A percentile compares a stretch with the other conserved stretches of the same genome.
Conservation (phyloP, 2,113 vertebrate genomes). For the Datnioides undecimradiatus region DNA sequence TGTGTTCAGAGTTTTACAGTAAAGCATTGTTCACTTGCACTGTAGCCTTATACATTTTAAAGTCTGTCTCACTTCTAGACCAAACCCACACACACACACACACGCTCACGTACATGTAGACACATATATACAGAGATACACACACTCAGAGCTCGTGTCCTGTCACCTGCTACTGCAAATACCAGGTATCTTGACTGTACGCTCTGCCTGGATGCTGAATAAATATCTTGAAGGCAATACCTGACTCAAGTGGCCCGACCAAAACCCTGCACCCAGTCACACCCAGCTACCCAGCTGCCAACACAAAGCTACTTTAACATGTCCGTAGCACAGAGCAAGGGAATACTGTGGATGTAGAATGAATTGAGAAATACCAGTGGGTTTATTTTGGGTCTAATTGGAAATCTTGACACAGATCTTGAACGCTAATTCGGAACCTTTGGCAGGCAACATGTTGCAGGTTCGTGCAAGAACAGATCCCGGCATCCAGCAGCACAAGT, state of each 20-base stretch:
- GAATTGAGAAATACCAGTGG: not conserved
- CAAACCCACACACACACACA: not conserved
- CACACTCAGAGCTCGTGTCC: not conserved
- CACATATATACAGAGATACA: not conserved
- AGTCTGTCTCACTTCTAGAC: not conserved
- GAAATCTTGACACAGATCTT: slow-evolving; percentile 19
- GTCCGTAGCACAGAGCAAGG: not conserved
- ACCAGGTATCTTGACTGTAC: not conserved
- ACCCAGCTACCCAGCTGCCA: not conserved
- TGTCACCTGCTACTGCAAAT: not conserved
- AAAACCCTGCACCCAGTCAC: not conserved
- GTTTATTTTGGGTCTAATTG: not conserved
- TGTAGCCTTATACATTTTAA: too few relatives aligned
- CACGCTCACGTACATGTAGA: too few relatives aligned
- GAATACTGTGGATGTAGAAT: not conserved
- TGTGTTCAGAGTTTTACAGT: not conserved
- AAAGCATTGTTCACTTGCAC: not conserved
- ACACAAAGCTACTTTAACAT: not conserved
- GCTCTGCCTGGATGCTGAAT: not conserved
- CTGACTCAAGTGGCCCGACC: too few relatives aligned
- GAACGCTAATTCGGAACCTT: not conserved
- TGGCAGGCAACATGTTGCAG: not conserved
- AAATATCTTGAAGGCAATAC: not conserved
- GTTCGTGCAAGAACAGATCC: not conserved
- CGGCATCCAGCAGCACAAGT: slow-evolving; percentile 16